These are phyloP conservation scores for Rhopilema esculentum DNA, from an alignment of 30 jellyfish, hydroid and myxozoan species.

Conservation along the genomic window DNA sequence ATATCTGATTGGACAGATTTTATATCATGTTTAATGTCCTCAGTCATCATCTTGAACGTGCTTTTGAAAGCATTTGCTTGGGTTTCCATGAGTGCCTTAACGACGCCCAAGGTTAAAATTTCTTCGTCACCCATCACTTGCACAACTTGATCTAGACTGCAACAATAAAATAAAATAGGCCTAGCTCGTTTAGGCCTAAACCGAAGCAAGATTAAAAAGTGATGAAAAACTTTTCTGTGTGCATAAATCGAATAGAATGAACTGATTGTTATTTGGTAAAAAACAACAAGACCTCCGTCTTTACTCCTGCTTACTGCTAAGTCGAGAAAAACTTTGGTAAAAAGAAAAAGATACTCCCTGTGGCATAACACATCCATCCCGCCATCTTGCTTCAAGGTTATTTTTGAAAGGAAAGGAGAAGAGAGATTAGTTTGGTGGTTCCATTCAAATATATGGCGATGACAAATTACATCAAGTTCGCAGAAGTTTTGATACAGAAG, in stretches of 20 bases:
- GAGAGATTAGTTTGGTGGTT: too few species aligned
- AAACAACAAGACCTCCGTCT: too few species aligned
- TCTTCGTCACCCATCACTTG: slow-evolving; percentile 14
- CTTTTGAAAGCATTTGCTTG: slow-evolving; percentile 4
- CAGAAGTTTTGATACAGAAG: too few species aligned
- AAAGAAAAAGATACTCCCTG: too few species aligned
- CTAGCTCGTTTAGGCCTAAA: slow-evolving; percentile 1
- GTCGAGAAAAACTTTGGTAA: too few species aligned
- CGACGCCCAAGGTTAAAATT: background rate
- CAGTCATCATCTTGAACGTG: slow-evolving; percentile 9
- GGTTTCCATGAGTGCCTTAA: slow-evolving; percentile 10
- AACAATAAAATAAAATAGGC: slow-evolving; percentile 5
- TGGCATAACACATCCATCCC: too few species aligned
- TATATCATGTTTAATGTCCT: background rate
- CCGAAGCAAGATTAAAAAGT: background rate
- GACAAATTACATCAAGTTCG: too few species aligned
- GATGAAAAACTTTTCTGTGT: background rate
- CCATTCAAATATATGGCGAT: too few species aligned
- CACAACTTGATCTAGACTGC: background rate
- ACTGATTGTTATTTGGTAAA: too few species aligned
- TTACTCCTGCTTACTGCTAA: too few species aligned
- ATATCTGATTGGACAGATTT: slow-evolving; percentile 5
- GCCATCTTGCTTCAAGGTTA: too few species aligned
- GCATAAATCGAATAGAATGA: slow-evolving; percentile 2
- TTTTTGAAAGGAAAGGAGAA: too few species aligned